Conservation (phyloP, 1,140 invertebrate genomes). For the Leptinotarsa defecta region DNA sequence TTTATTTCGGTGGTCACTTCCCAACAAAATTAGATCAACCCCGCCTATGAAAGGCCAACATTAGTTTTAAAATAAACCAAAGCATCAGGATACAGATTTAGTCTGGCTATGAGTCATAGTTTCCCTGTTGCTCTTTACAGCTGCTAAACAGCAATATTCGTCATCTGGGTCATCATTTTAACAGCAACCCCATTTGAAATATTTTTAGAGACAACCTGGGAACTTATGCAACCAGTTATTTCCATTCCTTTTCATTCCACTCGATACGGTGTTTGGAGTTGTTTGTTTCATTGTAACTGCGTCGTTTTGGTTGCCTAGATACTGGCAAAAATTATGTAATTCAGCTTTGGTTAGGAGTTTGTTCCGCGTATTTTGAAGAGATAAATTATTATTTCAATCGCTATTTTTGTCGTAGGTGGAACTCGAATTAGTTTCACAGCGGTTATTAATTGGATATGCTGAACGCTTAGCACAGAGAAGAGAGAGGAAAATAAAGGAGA, state of each 20-base stretch:
- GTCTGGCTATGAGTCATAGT: conserved; percentile 34
- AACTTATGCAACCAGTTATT: conserved; percentile 12
- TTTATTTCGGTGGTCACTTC: not conserved
- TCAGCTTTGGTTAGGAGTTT: not conserved
- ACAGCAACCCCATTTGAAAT: conserved; percentile 31
- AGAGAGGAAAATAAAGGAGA: too few relatives aligned
- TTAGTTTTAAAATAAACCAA: conserved; percentile 34
- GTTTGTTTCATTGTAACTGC: conserved; percentile 1
- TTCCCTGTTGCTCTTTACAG: conserved; percentile 35
- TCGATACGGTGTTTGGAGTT: not conserved
- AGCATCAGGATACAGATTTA: conserved; percentile 39
- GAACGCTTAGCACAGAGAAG: too few relatives aligned
- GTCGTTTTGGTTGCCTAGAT: conserved; percentile 2
- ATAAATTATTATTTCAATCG: too few relatives aligned
- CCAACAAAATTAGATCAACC: not conserved
- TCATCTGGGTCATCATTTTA: conserved; percentile 35
- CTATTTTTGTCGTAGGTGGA: too few relatives aligned
- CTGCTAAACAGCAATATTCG: conserved; percentile 25
- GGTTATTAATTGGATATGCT: too few relatives aligned
- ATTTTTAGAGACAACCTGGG: conserved; percentile 30
- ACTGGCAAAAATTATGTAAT: conserved; percentile 2
- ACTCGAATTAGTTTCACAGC: too few relatives aligned
- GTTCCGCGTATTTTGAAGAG: too few relatives aligned
- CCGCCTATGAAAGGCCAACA: conserved; percentile 2
- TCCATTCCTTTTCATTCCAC: not conserved